phyloP scores from a whole-genome alignment of 2,797 vertebrate genomes.

The Paedocypris micromegethes region DNA sequence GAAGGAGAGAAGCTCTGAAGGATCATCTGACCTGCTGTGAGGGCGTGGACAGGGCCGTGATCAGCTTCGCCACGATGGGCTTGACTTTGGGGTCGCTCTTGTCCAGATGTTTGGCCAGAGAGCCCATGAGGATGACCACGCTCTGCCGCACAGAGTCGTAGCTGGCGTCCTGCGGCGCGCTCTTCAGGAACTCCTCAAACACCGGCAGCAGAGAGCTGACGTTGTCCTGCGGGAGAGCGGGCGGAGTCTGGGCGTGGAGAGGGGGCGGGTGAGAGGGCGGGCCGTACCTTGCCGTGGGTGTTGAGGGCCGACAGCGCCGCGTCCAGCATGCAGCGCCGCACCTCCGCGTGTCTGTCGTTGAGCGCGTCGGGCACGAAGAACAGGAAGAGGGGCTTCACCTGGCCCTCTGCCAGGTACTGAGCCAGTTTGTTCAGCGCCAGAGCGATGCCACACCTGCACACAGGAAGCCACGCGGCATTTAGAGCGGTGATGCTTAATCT shows the following conservation, averaged over 20 bases:
- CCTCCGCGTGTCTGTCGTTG: slow-evolving; percentile 88
- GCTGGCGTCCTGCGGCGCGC: slow-evolving; percentile 91
- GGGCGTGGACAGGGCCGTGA: slow-evolving; percentile 91
- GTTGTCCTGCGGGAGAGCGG: slow-evolving; percentile 64
- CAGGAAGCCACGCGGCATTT: neutral
- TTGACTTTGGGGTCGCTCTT: slow-evolving; percentile 97
- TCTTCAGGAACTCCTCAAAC: slow-evolving; percentile 95
- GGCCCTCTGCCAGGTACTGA: slow-evolving; percentile 81
- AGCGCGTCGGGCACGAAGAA: slow-evolving; percentile 97
- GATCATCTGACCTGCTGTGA: slow-evolving; percentile 86
- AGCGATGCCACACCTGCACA: slow-evolving; percentile 89
- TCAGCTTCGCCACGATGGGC: slow-evolving; percentile 95
- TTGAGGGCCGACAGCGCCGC: slow-evolving; percentile 91
- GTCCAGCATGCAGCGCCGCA: slow-evolving; percentile 94
- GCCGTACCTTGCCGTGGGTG: slow-evolving; percentile 88
- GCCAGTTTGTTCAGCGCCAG: slow-evolving; percentile 91
- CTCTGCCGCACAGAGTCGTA: slow-evolving; percentile 96
- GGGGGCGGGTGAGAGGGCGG: neutral
- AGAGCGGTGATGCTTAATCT: too few relatives aligned
- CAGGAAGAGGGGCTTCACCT: slow-evolving; percentile 94
- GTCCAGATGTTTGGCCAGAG: slow-evolving; percentile 96
- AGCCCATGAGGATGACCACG: slow-evolving; percentile 97
- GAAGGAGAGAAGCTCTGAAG: too few relatives aligned
- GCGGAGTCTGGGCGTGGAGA: neutral
- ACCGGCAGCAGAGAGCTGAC: slow-evolving; percentile 93